Base-by-base conservation (phyloP, 2,113 vertebrate species). In the Pseudois nayaur region DNA sequence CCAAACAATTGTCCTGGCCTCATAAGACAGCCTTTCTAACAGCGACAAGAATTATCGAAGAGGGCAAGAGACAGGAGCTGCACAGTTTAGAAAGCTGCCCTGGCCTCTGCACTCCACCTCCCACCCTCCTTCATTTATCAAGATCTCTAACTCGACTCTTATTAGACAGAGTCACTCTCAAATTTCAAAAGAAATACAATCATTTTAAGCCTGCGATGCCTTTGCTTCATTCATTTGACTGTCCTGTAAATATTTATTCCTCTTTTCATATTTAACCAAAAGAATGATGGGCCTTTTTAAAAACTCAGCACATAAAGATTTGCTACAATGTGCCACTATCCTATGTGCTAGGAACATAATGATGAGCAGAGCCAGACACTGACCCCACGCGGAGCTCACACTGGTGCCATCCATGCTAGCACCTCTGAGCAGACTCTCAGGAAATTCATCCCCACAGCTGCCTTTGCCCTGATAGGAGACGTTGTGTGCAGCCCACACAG, bases 181-280 rank as follows among this genome's bases (percentile, higher is more conserved):
- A 59, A 82, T 87, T 86, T 92, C 27, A 67, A 95, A 83, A 89
- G 4, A 89, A n/a, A 54, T 67, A 31, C 15, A 86, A 93, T 52
- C 36, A 64, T 13, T 81, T 90, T 45, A 67, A 43, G 29, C 40
- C 64, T 78, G 3, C 15, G 13, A 40, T 87, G 8, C 16, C 17
- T 5, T 45, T 23, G 3, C 0, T 19, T 89, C 59, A 94, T 89
- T 74, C 15, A n/a, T 48, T 86, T 45, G 48, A 50, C 78, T 6
- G 10, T 62, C 92, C 31, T 52, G 23, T 31, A 57, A 57, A 89
- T 89, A 64, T 40, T 91, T 92, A 55, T 54, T 29, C 54, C 23
- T 71, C 60, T 87, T 27, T 83, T 87, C 13, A 45, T 95, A 48
- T 71, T 86, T 81, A 92, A 55, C 19, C 11, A 60, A 40, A 60